Conservation (phyloP, 2,113 vertebrate species). For the Pungitius pungitius region DNA sequence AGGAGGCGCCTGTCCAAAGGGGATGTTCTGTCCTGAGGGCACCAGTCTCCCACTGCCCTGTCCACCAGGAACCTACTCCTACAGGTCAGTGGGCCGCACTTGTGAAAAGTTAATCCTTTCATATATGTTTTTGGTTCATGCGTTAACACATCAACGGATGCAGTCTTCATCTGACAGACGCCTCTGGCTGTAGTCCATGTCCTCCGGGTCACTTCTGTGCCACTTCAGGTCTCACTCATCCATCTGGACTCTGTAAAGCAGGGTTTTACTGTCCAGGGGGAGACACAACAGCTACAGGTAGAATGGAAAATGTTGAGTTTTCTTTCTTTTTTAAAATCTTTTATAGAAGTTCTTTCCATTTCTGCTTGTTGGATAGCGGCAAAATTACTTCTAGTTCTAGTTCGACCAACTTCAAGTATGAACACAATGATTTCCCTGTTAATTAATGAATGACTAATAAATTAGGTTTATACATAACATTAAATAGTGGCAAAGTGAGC, state of each 20-base stretch:
- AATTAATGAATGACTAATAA: not conserved
- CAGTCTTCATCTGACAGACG: conserved; percentile 81
- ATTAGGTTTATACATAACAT: conserved; percentile 1
- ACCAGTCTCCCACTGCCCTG: conserved; percentile 84
- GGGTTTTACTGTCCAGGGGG: conserved; percentile 88
- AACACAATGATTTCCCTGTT: not conserved
- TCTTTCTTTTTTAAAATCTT: not conserved
- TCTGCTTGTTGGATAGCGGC: not conserved
- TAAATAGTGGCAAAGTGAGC: not conserved
- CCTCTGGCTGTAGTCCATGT: conserved; percentile 83
- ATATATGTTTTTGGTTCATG: conserved; percentile 10
- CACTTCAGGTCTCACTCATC: conserved; percentile 79
- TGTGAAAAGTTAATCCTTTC: not conserved
- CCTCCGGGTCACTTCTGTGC: conserved; percentile 85
- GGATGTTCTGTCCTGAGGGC: conserved; percentile 88
- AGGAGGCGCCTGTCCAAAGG: conserved; percentile 88
- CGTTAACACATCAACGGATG: conserved; percentile 12
- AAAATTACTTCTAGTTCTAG: not conserved
- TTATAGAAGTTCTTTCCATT: not conserved
- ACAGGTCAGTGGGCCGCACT: conserved; percentile 75
- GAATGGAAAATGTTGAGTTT: not conserved
- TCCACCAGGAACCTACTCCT: conserved; percentile 88
- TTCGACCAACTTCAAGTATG: not conserved
- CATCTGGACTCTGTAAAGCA: conserved; percentile 86
- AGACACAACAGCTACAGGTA: conserved; percentile 77